Base-by-base conservation (phyloP, 2,888 invertebrate genomes). In the Morpho helenor region DNA sequence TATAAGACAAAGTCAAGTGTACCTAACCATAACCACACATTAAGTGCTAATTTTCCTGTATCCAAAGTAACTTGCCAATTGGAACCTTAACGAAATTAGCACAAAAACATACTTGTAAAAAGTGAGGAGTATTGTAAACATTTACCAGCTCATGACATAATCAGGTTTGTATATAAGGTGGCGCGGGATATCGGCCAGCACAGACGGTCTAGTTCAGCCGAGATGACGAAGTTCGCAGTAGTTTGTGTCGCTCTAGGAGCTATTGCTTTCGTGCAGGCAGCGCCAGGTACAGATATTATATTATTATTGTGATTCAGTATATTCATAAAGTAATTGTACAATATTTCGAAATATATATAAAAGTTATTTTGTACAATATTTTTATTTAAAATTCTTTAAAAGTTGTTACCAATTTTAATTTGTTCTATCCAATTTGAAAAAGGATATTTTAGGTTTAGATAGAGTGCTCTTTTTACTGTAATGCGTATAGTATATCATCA, bases 201-300 rank as follows among this genome's bases (percentile, higher is more conserved):
- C 77, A 79, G 77, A 77, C 77, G 77, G 77, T 80, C 63, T 59
- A 47, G 31, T 7, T 46, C 66, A 65, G 49, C 59, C 68, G 66
- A 68, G 63, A 88, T 87, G 87, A 75, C 80, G 62, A 83, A 83
- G 52, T 77, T 87, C 42, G 74, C 73, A 64, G 64, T 87, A n/a
- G 69, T 74, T 62, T 74, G 77, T 47, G 64, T 82, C 66, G 85
- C 79, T 68, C 61, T 87, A 63, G 85, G 83, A 71, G 79, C 87
- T 23, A 53, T 81, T 50, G 83, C 75, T 61, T 82, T 79, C 72
- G 73, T 73, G 8, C 74, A 73, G 67, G 84, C 84, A 49, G 76
- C 81, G 47, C 80, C 87, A 81, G 87, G 87, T 84, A 82, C 41
- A 60, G 8, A 40, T 45, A 40, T 49, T 23, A 39, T 8, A 44